Evolutionary conservation across 2,888 invertebrate species (phyloP).

Genomic region (Limenitis camilla): DNA sequence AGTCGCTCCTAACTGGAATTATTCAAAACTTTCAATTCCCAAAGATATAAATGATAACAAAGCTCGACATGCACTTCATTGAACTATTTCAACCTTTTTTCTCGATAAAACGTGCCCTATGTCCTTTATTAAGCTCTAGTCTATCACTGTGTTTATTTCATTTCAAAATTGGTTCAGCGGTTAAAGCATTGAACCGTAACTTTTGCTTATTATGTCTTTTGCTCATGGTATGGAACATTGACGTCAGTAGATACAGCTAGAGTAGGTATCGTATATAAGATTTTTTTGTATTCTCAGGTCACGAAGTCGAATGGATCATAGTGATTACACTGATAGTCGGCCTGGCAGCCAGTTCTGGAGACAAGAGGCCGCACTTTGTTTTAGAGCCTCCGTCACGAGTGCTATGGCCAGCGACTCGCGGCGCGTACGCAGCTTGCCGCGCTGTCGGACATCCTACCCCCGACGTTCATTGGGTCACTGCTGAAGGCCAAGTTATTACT

Average conservation of each 20-base stretch:
- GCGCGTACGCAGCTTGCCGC: constrained; percentile 57
- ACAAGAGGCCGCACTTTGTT: constrained; percentile 62
- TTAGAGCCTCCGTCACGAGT: constrained; percentile 58
- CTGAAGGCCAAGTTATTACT: constrained; percentile 61
- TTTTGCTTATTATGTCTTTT: no score
- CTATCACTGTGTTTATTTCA: no score
- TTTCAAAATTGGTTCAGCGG: no score
- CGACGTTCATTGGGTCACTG: constrained; percentile 63
- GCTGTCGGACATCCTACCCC: constrained; percentile 60
- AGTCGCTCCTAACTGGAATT: no score
- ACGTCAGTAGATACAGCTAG: neutral
- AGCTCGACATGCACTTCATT: no score
- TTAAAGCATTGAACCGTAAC: no score
- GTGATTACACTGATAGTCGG: constrained; percentile 39
- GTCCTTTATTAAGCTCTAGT: no score
- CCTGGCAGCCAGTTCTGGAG: constrained; percentile 37
- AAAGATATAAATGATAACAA: no score
- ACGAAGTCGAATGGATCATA: constrained; percentile 35
- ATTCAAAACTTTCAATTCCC: no score
- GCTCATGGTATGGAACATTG: no score
- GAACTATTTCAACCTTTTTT: no score
- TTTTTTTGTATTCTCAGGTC: constrained; percentile 28
- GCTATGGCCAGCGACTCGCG: constrained; percentile 64
- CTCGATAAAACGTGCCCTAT: no score
- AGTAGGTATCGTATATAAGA: neutral